phyloP scores from a whole-genome alignment of 2,888 invertebrate genomes.

The Pyrrhosoma nymphula region DNA sequence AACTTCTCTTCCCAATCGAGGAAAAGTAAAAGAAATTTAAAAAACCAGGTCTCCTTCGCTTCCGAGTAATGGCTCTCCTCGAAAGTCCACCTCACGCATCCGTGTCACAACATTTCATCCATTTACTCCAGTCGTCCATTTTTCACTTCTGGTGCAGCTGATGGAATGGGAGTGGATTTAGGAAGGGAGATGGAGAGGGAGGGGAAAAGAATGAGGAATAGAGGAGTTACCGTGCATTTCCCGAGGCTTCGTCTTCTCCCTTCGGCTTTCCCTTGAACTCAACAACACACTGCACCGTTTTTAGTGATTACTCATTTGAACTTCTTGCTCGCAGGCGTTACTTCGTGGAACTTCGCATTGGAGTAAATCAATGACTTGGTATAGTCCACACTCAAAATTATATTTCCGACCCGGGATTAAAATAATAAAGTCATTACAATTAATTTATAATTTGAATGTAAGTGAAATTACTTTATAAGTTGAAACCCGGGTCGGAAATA shows the following conservation, averaged over 20 bases:
- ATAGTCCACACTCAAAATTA: too few relatives aligned
- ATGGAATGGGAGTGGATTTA: not conserved
- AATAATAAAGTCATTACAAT: too few relatives aligned
- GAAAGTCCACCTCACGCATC: not conserved
- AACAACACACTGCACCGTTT: too few relatives aligned
- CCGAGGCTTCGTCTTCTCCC: not conserved
- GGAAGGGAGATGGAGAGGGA: not conserved
- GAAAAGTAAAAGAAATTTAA: not conserved
- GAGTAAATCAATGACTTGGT: too few relatives aligned
- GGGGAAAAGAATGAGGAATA: not conserved
- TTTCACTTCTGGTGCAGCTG: not conserved
- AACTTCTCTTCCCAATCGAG: not conserved
- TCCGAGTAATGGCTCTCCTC: not conserved
- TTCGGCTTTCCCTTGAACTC: too few relatives aligned
- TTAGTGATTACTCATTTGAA: too few relatives aligned
- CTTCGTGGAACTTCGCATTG: too few relatives aligned
- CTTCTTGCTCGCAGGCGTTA: too few relatives aligned
- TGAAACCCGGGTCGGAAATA: too few relatives aligned
- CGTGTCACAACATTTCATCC: conserved; percentile 14
- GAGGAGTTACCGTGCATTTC: not conserved
- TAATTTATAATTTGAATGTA: too few relatives aligned
- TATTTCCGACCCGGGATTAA: too few relatives aligned
- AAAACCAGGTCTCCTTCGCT: not conserved
- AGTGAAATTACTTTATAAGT: too few relatives aligned
- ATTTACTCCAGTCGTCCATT: not conserved